Evolutionary conservation across 2,797 vertebrate species (phyloP), one percentile per base, ranked within the genome.

Genomic region (Danio aesculapii): DNA sequence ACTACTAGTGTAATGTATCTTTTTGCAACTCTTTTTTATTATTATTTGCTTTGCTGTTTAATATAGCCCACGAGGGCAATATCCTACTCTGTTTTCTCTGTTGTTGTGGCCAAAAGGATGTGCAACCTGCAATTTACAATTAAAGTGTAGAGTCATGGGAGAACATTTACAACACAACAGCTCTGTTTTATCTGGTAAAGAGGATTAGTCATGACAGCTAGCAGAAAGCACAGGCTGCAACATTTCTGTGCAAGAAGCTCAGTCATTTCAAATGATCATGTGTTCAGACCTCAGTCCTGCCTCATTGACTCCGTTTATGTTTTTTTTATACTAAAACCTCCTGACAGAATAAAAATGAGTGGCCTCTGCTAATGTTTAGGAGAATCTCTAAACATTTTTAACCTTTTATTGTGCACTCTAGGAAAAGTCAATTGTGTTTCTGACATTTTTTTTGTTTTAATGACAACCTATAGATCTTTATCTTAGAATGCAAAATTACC

Each of bases 121-220:
- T 72, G 44, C 47, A 76, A 68, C 53, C 52, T 49, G 59, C 21
- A 72, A 58, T 53, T 58, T 41, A 58, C 21, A 77, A 53, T 39
- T 16, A 61, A 41, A 70, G 39, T 62, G 69, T 11, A 71, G 49
- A 58, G 62, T 21, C 59, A 14, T 19, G n/a, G 53, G 62, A 57
- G 52, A 68, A 55, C 50, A 13, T 55, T 72, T 21, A 43, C n/a
- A 82, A 50, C 76, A 61, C 53, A 49, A 43, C 30, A 49, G 19
- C 52, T n/a, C 14, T 49, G 61, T 41, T 66, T 66, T 64, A 47
- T 66, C 21, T 16, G 58, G 70, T 58, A 66, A 72, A 80, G 75
- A 77, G 39, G 77, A 79, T 79, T 79, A 62, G 43, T 63, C 41
- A 62, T 55, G 69, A 72, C 41, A 72, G 72, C 53, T 9, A 79